Evolutionary conservation across 2,888 invertebrate species (phyloP), one percentile per base, ranked within the genome.

Genomic region (Glaucopsyche alexis): DNA sequence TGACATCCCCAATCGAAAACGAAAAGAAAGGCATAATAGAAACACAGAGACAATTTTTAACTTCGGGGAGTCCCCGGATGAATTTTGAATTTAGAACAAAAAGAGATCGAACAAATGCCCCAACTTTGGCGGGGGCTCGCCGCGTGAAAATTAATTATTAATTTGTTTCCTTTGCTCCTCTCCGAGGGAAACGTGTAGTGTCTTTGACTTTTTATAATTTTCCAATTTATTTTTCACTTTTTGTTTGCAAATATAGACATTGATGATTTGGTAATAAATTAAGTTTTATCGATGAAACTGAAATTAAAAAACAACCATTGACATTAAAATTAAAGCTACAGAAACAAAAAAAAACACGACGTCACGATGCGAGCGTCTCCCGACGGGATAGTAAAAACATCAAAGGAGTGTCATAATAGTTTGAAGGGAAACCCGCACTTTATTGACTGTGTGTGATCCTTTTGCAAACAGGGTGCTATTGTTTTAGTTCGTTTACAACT

Each of bases 121-220:
- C 83, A 84, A 85, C 85, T 87, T 85, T 78, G 81, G 81, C 81
- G 83, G 81, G 83, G 80, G 84, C 81, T 85, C 82, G 81, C 84
- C 86, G 86, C 85, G 88, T 82, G 85, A 85, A 90, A 92, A 91
- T 90, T 90, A 90, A 91, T 90, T 85, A 90, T 90, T 91, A 91
- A 90, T 90, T 89, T 90, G 88, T 88, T 86, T 83, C 87, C 87
- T 86, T 85, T 84, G 84, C 85, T 82, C 82, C 81, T 85, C 84
- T 85, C 85, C 81, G 79, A 81, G 81, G 82, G 82, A 82, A 85
- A 83, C 82, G 83, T 84, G 84, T 84, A 82, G 80, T 84, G 84
- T 85, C 87, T 85, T 83, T 84, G 82, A 78, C 78, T 82, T 84
- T 84, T 84, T 85, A 83, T 78, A 16, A 50, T 83, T 84, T 81